Evolutionary conservation across 2,888 invertebrate genomes (phyloP).

Genomic region (Euphydryas editha): DNA sequence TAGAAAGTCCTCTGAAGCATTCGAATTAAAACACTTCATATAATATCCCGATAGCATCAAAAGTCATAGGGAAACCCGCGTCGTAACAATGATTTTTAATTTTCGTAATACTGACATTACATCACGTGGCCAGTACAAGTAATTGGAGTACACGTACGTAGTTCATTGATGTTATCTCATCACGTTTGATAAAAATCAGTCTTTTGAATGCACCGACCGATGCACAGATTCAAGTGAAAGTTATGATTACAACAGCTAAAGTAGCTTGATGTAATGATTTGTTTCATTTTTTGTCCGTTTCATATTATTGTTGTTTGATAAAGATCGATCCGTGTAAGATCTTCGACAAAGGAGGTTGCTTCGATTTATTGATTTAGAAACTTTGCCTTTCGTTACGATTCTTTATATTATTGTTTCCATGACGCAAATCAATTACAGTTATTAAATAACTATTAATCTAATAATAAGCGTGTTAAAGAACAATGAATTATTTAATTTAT

Average conservation of each 20-base stretch:
- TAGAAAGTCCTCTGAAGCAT: no score
- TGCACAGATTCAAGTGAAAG: conserved; percentile 72
- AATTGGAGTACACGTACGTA: conserved; percentile 42
- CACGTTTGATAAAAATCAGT: conserved; percentile 48
- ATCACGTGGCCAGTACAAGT: conserved; percentile 30
- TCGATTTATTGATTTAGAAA: neutral
- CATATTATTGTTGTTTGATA: conserved; percentile 51
- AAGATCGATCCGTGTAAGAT: conserved; percentile 40
- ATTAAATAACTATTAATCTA: neutral
- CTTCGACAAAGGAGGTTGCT: neutral
- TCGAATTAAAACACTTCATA: no score
- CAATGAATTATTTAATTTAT: no score
- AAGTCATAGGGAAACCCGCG: neutral
- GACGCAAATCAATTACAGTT: neutral
- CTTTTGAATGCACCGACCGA: conserved; percentile 52
- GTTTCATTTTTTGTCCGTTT: conserved; percentile 62
- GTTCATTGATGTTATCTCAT: conserved; percentile 45
- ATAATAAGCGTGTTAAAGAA: no score
- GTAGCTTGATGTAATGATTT: conserved; percentile 72
- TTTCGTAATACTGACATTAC: conserved; percentile 36
- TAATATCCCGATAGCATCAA: no score
- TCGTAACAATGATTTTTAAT: conserved; percentile 24
- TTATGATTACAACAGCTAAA: conserved; percentile 74
- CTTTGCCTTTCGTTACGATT: neutral
- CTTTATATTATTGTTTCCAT: neutral